Conservation (phyloP, 2,113 vertebrate genomes). For the Python bivittatus region DNA sequence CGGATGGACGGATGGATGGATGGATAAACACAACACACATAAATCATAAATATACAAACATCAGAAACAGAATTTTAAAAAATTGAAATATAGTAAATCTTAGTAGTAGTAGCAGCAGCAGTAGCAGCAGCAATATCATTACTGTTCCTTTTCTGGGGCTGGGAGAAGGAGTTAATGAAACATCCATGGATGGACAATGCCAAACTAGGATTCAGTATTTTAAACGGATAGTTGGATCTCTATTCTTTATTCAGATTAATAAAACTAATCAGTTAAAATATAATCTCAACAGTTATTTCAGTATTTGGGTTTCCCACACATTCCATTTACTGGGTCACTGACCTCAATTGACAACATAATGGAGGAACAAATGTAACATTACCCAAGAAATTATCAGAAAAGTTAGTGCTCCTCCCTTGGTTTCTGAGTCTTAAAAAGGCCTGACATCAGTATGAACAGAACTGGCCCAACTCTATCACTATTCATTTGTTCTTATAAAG, state of each 20-base stretch:
- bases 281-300: neutral
- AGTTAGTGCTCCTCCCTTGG: neutral
- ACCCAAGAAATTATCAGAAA: neutral
- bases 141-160: neutral
- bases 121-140: neutral
- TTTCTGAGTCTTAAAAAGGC: neutral
- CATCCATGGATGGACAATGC: neutral
- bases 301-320: neutral
- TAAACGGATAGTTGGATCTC: neutral
- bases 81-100: neutral
- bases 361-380: neutral
- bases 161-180: neutral
- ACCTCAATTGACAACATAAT: neutral
- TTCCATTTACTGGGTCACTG: neutral
- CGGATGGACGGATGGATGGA: too few relatives aligned
- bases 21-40: too few relatives aligned
- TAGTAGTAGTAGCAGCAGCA: neutral
- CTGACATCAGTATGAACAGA: neutral
- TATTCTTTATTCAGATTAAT: neutral
- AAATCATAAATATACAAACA: neutral
- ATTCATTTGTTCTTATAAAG: neutral
- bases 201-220: neutral
- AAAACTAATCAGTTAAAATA: neutral
- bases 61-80: neutral
- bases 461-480: neutral